These are phyloP conservation scores for Gallinago media DNA, from an alignment of 2,113 vertebrate species.

Conservation along the genomic window DNA sequence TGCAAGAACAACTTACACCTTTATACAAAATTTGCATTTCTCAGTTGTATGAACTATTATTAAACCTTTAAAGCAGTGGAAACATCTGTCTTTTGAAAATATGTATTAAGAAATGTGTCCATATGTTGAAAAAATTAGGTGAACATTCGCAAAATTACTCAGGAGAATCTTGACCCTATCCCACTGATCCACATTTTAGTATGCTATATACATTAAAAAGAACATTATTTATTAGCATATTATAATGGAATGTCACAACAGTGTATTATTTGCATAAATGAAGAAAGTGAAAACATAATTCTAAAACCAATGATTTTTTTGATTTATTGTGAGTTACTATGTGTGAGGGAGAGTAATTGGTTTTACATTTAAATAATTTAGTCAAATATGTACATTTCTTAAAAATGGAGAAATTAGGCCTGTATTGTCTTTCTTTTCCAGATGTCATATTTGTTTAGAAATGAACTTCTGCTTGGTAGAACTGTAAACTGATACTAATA, in stretches of 20 bases:
- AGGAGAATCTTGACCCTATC: constrained; percentile 33
- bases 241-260: not conserved
- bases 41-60: constrained; percentile 21
- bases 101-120: not conserved
- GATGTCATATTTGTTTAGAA: not conserved
- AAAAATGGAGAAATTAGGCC: not conserved
- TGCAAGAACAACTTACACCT: constrained; percentile 45
- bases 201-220: not conserved
- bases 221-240: not conserved
- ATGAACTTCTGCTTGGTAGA: not conserved
- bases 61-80: constrained; percentile 28
- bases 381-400: not conserved
- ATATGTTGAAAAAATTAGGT: constrained; percentile 32
- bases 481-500: not conserved
- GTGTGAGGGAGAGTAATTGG: not conserved
- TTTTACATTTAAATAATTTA: not conserved
- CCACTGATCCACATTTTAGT: not conserved
- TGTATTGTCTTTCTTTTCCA: not conserved
- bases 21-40: constrained; percentile 30
- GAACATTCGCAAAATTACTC: constrained; percentile 12
- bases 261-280: not conserved
- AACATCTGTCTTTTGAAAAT: constrained; percentile 35
- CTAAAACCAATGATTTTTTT: not conserved
- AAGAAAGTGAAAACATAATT: not conserved
- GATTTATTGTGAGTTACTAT: not conserved